Percentiles rank a stretch among this genome's conserved stretches.
phyloP scores from a whole-genome alignment of 2,797 vertebrate species.

The Acanthurus tractus region DNA sequence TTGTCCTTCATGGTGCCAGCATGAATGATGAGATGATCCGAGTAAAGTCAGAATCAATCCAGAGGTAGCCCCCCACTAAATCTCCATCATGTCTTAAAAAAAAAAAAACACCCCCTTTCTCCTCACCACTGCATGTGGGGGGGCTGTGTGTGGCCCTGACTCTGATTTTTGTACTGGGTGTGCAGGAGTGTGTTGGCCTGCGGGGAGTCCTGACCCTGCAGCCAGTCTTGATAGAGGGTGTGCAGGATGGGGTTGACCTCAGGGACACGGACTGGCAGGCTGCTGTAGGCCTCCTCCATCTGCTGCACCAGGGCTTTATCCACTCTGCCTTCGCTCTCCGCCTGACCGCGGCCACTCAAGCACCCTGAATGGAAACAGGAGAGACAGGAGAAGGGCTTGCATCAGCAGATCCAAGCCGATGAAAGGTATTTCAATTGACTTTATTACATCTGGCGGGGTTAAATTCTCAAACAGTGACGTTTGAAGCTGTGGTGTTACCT shows the following conservation, averaged over 20 bases:
- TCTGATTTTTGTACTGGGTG: conserved; percentile 83
- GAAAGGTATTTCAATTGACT: accelerated
- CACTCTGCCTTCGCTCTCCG: conserved; percentile 84
- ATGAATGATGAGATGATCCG: not conserved
- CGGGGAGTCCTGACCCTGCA: conserved; percentile 89
- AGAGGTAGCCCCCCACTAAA: not conserved
- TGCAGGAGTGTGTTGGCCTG: conserved; percentile 86
- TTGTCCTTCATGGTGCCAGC: conserved; percentile 10
- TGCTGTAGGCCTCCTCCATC: conserved; percentile 93
- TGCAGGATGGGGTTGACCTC: conserved; percentile 86
- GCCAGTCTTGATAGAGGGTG: conserved; percentile 93
- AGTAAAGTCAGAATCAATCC: not conserved
- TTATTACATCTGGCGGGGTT: not conserved
- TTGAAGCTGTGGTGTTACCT: conserved; percentile 80
- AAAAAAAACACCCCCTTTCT: not conserved
- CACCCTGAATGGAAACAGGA: conserved; percentile 85
- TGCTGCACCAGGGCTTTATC: conserved; percentile 89
- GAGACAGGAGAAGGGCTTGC: not conserved
- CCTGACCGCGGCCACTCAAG: conserved; percentile 94
- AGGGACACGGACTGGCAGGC: conserved; percentile 87
- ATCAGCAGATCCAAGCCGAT: not conserved
- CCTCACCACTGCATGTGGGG: conserved; percentile 87
- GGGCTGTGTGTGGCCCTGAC: conserved; percentile 62
- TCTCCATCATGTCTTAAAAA: not conserved
- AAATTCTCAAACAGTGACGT: not conserved